phyloP scores from a whole-genome alignment of 1,140 invertebrate genomes.

The Varroa destructor region DNA sequence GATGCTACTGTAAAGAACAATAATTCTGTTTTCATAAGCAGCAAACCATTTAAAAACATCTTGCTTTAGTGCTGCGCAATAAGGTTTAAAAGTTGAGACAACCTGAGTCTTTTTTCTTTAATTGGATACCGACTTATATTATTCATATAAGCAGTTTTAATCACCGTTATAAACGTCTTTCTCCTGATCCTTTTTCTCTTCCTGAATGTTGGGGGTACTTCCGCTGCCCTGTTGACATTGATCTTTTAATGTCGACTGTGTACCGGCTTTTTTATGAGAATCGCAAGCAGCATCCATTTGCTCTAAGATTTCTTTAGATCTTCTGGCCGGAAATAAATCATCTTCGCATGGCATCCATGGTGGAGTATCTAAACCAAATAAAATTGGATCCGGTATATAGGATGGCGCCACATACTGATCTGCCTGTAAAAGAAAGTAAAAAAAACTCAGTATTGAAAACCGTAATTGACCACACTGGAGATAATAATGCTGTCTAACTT shows the following conservation, averaged over 20 bases:
- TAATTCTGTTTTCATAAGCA: too few relatives aligned
- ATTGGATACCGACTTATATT: too few relatives aligned
- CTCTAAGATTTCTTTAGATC: constrained; percentile 19
- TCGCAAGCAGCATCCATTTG: background rate
- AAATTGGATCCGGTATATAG: constrained; percentile 24
- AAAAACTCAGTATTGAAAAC: too few relatives aligned
- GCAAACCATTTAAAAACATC: too few relatives aligned
- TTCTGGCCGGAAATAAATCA: background rate
- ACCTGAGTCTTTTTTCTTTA: too few relatives aligned
- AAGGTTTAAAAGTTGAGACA: too few relatives aligned
- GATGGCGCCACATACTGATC: constrained; percentile 14
- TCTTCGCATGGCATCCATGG: constrained; percentile 21
- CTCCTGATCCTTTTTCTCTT: constrained; percentile 18
- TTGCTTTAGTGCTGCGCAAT: too few relatives aligned
- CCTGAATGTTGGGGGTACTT: background rate
- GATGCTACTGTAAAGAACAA: too few relatives aligned
- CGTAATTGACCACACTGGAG: too few relatives aligned
- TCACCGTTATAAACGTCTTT: background rate
- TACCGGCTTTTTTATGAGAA: background rate
- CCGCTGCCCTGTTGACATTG: background rate
- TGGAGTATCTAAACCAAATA: constrained; percentile 18
- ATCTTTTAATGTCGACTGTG: constrained; percentile 11
- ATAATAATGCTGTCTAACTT: too few relatives aligned
- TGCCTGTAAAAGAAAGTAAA: background rate
- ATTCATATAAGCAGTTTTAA: too few relatives aligned